Evolutionary conservation across 2,888 invertebrate species (phyloP).

Genomic region (Aphrophora alni): DNA sequence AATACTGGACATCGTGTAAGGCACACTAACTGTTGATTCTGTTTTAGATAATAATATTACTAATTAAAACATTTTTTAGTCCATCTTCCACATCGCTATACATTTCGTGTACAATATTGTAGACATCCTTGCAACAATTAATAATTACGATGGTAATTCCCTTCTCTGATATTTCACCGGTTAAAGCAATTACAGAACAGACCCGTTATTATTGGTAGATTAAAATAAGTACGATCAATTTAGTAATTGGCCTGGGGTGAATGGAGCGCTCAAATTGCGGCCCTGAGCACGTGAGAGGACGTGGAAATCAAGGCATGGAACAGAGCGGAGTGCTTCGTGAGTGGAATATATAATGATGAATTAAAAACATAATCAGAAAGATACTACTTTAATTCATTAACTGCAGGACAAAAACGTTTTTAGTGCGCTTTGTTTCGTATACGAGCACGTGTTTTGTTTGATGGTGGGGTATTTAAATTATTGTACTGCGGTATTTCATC

Average conservation of each 20-base stretch:
- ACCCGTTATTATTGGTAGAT: not conserved
- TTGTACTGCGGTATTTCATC: too few relatives aligned
- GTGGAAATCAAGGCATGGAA: not conserved
- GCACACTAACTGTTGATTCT: too few relatives aligned
- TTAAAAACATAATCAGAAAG: not conserved
- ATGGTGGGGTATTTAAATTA: too few relatives aligned
- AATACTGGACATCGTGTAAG: too few relatives aligned
- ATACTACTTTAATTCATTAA: not conserved
- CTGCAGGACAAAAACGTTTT: not conserved
- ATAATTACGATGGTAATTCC: not conserved
- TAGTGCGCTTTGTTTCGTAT: not conserved
- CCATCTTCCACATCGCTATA: too few relatives aligned
- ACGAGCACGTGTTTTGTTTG: not conserved
- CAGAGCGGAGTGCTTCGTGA: not conserved
- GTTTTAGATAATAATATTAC: too few relatives aligned
- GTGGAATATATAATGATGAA: not conserved
- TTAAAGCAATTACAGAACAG: not conserved
- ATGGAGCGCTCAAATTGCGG: not conserved
- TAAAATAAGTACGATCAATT: constrained; percentile 9
- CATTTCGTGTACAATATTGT: too few relatives aligned
- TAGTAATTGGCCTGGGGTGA: not conserved
- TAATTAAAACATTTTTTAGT: too few relatives aligned
- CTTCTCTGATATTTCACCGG: not conserved
- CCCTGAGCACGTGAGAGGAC: not conserved
- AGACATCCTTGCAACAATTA: not conserved